Base-by-base conservation (phyloP, 1,140 invertebrate genomes). In the Phenacoccus solenopsis region DNA sequence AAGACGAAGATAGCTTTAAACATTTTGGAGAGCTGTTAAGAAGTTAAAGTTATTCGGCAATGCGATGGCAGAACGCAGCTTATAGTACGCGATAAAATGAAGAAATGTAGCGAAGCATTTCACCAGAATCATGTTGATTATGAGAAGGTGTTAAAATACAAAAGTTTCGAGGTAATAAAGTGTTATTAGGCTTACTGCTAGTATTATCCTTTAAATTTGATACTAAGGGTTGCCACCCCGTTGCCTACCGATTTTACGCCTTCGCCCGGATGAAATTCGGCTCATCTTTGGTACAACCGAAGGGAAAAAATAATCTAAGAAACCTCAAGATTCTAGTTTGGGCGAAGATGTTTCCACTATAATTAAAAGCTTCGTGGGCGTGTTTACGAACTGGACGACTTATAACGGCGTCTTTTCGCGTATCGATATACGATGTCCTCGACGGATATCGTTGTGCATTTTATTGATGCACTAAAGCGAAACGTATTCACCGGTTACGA, bases 131-230 rank as follows among this genome's bases (percentile, higher is more conserved):
- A 25, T 64, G 59, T 64, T 64, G 59, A 64, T 64, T 64, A 64
- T 64, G 59, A 64, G 59, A 64, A 64, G 59, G 59, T 64, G 59
- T 64, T 64, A 64, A 27, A 64, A 64, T 64, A 64, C 59, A 64
- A 64, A 64, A 64, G 59, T 64, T 64, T 64, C 25, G 21, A 25
- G 59, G 59, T 64, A 64, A 64, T 64, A 64, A 64, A 64, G 59
- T 64, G 59, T 64, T 64, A 64, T 64, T 64, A 64, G 59, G 59
- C 59, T 64, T 64, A 64, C 59, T 64, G 22, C 59, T 64, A 27
- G 59, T 64, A 64, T 64, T 64, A 64, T 64, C 59, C 59, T 64
- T 64, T 64, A 64, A 64, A 64, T 64, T 64, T 64, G 59, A 64
- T 64, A 27, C 13, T 27, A 10, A 64, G 25, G 21, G 22, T 64